phyloP scores from a whole-genome alignment of 1,140 invertebrate genomes.

The Neodiprion fabricii region DNA sequence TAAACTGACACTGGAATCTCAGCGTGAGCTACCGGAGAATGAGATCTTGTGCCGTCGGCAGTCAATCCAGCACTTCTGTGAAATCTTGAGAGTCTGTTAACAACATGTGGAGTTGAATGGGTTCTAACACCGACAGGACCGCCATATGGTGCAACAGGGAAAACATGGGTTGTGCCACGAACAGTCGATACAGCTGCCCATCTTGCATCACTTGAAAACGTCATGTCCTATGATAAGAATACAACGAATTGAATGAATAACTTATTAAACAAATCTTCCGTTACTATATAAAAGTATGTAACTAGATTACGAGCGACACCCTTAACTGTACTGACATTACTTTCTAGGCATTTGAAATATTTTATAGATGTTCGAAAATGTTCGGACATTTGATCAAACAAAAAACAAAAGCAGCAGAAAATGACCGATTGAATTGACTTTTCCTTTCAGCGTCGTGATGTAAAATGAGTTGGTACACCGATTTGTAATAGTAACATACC shows the following conservation, averaged over 20 bases:
- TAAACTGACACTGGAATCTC: conserved; percentile 66
- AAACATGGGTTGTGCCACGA: conserved; percentile 96
- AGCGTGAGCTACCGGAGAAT: conserved; percentile 74
- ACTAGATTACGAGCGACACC: too few relatives aligned
- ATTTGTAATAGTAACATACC: conserved; percentile 39
- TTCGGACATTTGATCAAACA: too few relatives aligned
- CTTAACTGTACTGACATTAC: background rate
- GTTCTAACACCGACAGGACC: conserved; percentile 90
- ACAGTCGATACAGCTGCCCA: conserved; percentile 96
- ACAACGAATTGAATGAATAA: too few relatives aligned
- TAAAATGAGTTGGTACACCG: too few relatives aligned
- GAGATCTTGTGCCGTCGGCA: conserved; percentile 71
- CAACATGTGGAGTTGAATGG: conserved; percentile 90
- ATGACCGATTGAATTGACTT: too few relatives aligned
- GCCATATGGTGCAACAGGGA: conserved; percentile 97
- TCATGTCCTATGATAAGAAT: conserved; percentile 74
- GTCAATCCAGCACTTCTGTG: conserved; percentile 93
- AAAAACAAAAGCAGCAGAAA: too few relatives aligned
- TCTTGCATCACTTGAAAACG: conserved; percentile 89
- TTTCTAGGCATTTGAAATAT: background rate
- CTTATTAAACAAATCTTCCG: too few relatives aligned
- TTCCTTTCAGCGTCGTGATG: too few relatives aligned
- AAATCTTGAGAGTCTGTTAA: conserved; percentile 94
- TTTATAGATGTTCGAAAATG: too few relatives aligned
- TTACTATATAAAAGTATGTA: too few relatives aligned